A percentile compares a stretch with the other conserved stretches of the same genome.
Conservation (phyloP, 2,888 invertebrate genomes). For the Drosophila parthenogenetica region DNA sequence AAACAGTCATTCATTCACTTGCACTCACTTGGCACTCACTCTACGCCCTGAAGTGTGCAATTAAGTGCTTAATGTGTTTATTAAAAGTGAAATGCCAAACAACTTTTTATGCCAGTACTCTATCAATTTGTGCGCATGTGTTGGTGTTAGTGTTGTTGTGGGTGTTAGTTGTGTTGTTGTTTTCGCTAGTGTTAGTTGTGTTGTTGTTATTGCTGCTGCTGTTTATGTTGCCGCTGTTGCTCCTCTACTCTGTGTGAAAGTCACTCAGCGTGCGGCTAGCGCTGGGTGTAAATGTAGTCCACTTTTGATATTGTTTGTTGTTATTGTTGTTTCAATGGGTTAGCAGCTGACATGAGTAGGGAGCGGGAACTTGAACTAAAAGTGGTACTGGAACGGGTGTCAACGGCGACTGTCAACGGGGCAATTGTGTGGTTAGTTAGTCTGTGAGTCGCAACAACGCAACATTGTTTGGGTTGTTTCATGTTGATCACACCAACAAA, state of each 20-base stretch:
- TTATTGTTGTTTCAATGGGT: constrained; percentile 24
- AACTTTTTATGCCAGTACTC: constrained; percentile 44
- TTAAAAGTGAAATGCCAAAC: constrained; percentile 74
- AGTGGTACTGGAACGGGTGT: no score
- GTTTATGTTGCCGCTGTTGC: constrained; percentile 23
- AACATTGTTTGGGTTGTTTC: constrained; percentile 3
- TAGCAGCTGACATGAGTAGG: background rate
- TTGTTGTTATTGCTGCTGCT: constrained; percentile 17
- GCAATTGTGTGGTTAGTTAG: constrained; percentile 31
- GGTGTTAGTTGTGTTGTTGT: constrained; percentile 5
- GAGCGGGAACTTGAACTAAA: no score
- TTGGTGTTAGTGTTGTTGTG: constrained; percentile 1
- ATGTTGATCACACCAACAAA: background rate
- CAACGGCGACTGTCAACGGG: constrained; percentile 14
- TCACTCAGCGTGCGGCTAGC: constrained; percentile 53
- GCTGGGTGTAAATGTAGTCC: constrained; percentile 53
- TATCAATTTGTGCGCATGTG: constrained; percentile 39
- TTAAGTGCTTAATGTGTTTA: constrained; percentile 74
- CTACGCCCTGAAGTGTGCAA: constrained; percentile 55
- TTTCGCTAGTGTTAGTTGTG: constrained; percentile 5
- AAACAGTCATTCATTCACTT: constrained; percentile 13
- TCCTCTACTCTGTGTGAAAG: constrained; percentile 27
- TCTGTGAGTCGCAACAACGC: constrained; percentile 3
- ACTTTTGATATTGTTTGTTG: constrained; percentile 44
- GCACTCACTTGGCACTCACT: constrained; percentile 20